Conservation (phyloP, 2,113 vertebrate species). For the Saiga tatarica region DNA sequence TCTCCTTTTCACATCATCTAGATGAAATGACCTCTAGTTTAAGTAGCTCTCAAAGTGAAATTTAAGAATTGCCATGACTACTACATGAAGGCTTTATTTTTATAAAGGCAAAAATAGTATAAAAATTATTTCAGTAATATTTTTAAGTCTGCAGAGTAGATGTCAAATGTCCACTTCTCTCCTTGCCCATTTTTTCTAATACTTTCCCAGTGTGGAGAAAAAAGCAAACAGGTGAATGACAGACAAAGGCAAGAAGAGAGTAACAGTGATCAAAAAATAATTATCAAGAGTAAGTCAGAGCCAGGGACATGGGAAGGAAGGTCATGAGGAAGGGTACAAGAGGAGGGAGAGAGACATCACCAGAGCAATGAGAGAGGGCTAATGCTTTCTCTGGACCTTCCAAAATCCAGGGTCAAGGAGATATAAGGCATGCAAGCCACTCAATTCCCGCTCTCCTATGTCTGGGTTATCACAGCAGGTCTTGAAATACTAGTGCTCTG, state of each 20-base stretch:
- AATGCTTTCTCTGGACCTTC: background rate
- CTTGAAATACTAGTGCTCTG: background rate
- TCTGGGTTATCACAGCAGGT: background rate
- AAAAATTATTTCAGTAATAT: background rate
- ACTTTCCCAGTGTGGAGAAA: background rate
- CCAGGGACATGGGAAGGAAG: background rate
- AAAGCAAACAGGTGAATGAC: background rate
- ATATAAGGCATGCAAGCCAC: background rate
- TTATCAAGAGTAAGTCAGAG: background rate
- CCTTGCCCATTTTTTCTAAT: background rate
- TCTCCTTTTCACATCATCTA: background rate
- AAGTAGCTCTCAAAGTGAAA: background rate
- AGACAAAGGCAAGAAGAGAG: background rate
- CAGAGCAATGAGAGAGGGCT: background rate
- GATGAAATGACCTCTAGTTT: background rate
- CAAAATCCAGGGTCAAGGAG: background rate
- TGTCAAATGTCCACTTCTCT: background rate
- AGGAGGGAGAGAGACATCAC: background rate
- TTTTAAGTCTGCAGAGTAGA: conserved; percentile 9
- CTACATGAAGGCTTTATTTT: background rate
- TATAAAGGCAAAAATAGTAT: background rate
- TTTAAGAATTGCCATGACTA: background rate
- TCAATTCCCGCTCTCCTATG: background rate
- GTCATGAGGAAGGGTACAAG: background rate
- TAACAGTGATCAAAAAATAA: background rate